Evolutionary conservation across 2,113 vertebrate genomes (phyloP), one percentile per base, ranked within the genome.

Genomic region (Eolophus roseicapilla): DNA sequence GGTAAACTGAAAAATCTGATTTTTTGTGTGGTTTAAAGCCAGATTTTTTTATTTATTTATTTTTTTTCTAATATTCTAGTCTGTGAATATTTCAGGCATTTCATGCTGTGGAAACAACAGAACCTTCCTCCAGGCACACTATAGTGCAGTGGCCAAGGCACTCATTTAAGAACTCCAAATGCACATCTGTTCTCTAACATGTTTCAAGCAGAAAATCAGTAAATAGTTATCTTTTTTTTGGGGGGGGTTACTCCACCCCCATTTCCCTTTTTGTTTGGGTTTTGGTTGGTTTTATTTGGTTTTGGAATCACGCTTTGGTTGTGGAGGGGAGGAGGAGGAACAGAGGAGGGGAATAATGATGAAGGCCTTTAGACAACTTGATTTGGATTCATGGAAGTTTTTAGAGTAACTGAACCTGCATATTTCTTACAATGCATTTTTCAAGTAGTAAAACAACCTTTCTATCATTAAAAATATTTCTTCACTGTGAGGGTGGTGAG

Each of bases 1-100:
- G 28, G 18, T 83, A n/a, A 90, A 62, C 31, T 85, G 63, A 88
- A 80, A 84, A 82, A 55, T 88, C 33, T 86, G 31, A n/a, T 81
- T 91, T n/a, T n/a, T 55, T 73, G 27, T 41, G 18, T 7, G 12
- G 5, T 64, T 88, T 74, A 69, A 86, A 86, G 13, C 8, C 15
- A 65, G 7, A 27, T 13, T 29, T 57, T 52, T 33, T 23, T 37
- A 9, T 37, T 37, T 39, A 39, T 16, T 24, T 33, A 41, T 16
- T 13, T 25, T 47, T 57, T 33, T 57, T 52, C 29, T 19, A 5
- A 28, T 50, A 13, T 5, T 53, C 1, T 10, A 33, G 6, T 63
- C 49, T 82, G n/a, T 24, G 28, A 68, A 7, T 87, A 55, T 55
- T 86, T 44, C 28, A 62, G 44, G 20, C 7, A 17, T 65, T 74